These are phyloP conservation scores for Sarcophaga rosellei DNA, from an alignment of 2,888 invertebrate genomes.

Conservation along the genomic window DNA sequence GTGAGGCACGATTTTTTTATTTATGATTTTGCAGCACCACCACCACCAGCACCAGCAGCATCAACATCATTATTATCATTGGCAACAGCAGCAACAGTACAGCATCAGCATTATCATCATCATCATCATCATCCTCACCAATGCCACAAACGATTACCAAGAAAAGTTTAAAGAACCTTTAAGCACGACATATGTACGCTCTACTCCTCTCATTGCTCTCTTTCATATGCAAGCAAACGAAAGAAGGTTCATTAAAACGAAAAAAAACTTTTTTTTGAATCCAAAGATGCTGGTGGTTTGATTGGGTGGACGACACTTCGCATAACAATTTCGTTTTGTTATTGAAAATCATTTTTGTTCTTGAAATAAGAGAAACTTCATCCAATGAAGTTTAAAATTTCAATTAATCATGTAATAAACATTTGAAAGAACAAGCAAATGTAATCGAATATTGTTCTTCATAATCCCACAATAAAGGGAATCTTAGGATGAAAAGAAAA, in stretches of 20 bases:
- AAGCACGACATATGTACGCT: constrained; percentile 44
- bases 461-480: too few relatives aligned
- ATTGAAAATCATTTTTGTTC: too few relatives aligned
- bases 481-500: too few relatives aligned
- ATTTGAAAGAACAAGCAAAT: not conserved
- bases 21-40: constrained; percentile 49
- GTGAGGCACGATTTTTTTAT: constrained; percentile 65
- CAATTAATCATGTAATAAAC: too few relatives aligned
- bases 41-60: constrained; percentile 20
- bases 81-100: constrained; percentile 3
- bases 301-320: not conserved
- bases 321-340: too few relatives aligned
- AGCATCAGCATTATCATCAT: constrained; percentile 12
- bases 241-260: too few relatives aligned
- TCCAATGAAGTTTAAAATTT: not conserved
- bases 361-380: not conserved
- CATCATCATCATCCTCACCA: constrained; percentile 17
- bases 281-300: constrained; percentile 47
- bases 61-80: constrained; percentile 1
- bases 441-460: not conserved
- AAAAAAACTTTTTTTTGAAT: constrained; percentile 9
- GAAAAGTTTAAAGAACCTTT: constrained; percentile 60
- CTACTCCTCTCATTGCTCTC: not conserved
- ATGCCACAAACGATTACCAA: constrained; percentile 46
- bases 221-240: not conserved